Conservation (phyloP, 2,113 vertebrate genomes). For the Etheostoma cragini region DNA sequence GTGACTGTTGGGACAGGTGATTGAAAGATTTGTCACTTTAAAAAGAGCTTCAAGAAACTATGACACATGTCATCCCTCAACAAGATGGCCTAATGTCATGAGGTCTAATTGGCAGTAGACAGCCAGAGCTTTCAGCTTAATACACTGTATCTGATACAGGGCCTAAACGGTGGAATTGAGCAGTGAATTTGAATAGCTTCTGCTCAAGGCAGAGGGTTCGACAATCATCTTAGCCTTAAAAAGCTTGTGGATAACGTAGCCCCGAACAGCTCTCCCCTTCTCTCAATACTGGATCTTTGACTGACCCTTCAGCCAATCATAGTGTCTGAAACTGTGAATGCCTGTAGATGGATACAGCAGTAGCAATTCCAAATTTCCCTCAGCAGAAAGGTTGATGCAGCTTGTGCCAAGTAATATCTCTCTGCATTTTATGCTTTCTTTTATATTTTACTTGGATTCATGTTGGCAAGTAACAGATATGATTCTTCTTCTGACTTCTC, state of each 20-base stretch:
- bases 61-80: neutral
- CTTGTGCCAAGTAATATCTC: slow-evolving; percentile 2
- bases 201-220: slow-evolving; percentile 18
- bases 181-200: neutral
- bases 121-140: neutral
- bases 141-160: neutral
- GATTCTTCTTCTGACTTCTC: neutral
- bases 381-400: neutral
- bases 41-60: neutral
- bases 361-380: slow-evolving; percentile 17
- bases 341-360: slow-evolving; percentile 8
- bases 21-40: neutral
- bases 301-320: slow-evolving; percentile 25
- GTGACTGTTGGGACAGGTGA: neutral
- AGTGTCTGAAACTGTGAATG: slow-evolving; percentile 23
- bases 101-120: neutral
- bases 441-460: slow-evolving; percentile 16
- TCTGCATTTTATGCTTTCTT: neutral
- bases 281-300: slow-evolving; percentile 18
- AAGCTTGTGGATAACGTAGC: slow-evolving; percentile 5
- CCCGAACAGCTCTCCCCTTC: neutral
- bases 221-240: slow-evolving; percentile 6
- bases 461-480: slow-evolving; percentile 11
- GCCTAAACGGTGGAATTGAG: neutral
- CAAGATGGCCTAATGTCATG: neutral